These are phyloP conservation scores for Orthosia gothica DNA, from an alignment of 2,888 invertebrate genomes.

Conservation along the genomic window DNA sequence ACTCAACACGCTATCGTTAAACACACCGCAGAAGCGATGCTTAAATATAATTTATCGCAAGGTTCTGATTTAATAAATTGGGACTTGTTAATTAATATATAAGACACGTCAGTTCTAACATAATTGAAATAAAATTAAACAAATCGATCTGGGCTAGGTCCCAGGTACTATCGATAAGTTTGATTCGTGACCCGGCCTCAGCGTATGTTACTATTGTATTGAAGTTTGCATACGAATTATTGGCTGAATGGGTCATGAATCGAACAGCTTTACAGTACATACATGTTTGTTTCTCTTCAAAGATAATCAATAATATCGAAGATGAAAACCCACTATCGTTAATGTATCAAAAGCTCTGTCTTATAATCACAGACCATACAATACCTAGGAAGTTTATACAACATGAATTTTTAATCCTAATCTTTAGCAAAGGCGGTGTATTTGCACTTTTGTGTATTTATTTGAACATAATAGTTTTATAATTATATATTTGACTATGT, in stretches of 20 bases:
- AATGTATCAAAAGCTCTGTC: background rate
- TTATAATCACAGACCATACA: background rate
- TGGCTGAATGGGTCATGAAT: too few relatives aligned
- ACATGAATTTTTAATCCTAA: too few relatives aligned
- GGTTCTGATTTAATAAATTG: background rate
- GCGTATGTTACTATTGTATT: too few relatives aligned
- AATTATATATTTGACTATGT: constrained; percentile 14
- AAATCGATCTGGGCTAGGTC: background rate
- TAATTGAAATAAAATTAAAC: too few relatives aligned
- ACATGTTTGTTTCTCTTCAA: background rate
- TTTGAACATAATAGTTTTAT: constrained; percentile 32
- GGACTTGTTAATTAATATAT: background rate
- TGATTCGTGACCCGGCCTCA: too few relatives aligned
- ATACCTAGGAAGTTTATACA: background rate
- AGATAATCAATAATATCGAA: background rate
- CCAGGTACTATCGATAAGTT: too few relatives aligned
- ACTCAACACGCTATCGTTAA: constrained; percentile 42
- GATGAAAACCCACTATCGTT: background rate
- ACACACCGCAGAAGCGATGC: constrained; percentile 28
- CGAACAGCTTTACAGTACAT: too few relatives aligned
- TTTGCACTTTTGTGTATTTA: constrained; percentile 19
- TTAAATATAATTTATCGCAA: constrained; percentile 8
- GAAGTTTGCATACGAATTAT: too few relatives aligned
- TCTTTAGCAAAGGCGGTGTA: background rate
- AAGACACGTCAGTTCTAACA: background rate